phyloP scores from a whole-genome alignment of 1,140 invertebrate genomes.

The Sinonovacula constricta region DNA sequence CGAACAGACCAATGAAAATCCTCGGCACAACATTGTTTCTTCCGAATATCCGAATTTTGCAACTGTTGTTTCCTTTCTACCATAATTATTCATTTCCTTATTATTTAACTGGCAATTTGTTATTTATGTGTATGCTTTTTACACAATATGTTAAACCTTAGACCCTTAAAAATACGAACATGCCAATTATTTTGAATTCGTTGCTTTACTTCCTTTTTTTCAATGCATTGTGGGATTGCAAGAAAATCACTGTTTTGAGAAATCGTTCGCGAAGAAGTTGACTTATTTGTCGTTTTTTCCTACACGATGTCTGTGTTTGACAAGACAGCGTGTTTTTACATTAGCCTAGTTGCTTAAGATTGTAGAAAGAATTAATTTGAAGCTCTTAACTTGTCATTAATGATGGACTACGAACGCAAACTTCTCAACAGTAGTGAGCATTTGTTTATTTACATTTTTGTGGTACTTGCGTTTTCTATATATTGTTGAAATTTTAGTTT shows the following conservation, averaged over 20 bases:
- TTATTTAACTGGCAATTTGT: too few relatives aligned
- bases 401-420: constrained; percentile 7
- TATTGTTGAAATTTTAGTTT: too few relatives aligned
- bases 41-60: too few relatives aligned
- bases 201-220: constrained; percentile 26
- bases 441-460: constrained; percentile 54
- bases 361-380: too few relatives aligned
- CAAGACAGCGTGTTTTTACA: too few relatives aligned
- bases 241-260: constrained; percentile 33
- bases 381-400: constrained; percentile 1
- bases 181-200: background rate
- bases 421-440: constrained; percentile 37
- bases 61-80: too few relatives aligned
- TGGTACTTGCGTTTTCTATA: background rate
- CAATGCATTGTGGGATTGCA: constrained; percentile 58
- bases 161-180: constrained; percentile 43
- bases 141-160: background rate
- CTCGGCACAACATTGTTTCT: too few relatives aligned
- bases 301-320: too few relatives aligned
- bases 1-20: too few relatives aligned
- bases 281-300: constrained; percentile 9
- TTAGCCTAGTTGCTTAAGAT: too few relatives aligned
- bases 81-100: too few relatives aligned
- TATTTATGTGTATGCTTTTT: background rate
- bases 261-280: background rate